Percentiles rank a stretch among this genome's conserved stretches.
Evolutionary conservation across 2,888 invertebrate species (phyloP).

Genomic region (Tipula vernalis): DNA sequence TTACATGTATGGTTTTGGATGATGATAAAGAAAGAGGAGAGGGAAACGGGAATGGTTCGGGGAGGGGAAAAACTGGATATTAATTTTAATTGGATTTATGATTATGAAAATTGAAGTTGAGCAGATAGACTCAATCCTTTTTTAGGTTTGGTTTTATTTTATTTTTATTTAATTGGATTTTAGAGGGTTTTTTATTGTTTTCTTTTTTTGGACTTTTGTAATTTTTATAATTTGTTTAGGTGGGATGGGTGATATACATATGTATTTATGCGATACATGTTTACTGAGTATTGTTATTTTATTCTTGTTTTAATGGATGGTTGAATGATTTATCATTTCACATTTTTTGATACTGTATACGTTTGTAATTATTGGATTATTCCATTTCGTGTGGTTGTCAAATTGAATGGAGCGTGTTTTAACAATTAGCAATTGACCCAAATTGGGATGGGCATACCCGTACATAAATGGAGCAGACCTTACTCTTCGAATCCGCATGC

Average conservation of each 20-base stretch:
- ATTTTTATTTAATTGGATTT: not conserved
- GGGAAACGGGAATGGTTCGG: not conserved
- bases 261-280: not conserved
- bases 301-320: not conserved
- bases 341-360: no score
- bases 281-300: not conserved
- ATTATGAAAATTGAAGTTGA: not conserved
- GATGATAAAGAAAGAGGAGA: not conserved
- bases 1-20: not conserved
- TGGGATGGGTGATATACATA: not conserved
- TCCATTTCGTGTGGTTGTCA: no score
- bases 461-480: no score
- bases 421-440: no score
- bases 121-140: not conserved
- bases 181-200: not conserved
- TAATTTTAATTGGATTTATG: slow-evolving; percentile 4
- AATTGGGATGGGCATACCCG: no score
- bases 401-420: no score
- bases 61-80: not conserved
- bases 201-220: not conserved
- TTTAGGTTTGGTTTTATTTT: not conserved
- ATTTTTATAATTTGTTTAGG: not conserved
- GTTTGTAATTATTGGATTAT: no score
- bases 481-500: no score
- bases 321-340: no score